Evolutionary conservation across 2,113 vertebrate species (phyloP).

Genomic region (Carlito syrichta): DNA sequence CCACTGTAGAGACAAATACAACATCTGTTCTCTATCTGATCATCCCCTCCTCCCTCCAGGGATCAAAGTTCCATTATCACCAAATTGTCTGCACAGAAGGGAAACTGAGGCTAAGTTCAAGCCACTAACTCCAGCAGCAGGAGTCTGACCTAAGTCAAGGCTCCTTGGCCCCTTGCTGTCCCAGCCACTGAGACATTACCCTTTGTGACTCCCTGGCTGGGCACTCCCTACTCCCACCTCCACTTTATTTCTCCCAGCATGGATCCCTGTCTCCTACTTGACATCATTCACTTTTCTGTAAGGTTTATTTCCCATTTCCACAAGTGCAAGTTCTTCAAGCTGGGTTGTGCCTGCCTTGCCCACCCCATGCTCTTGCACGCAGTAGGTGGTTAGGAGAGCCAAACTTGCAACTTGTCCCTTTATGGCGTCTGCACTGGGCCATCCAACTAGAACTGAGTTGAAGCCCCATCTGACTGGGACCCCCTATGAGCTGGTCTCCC

Average conservation of each 20-base stretch:
- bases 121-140: not conserved
- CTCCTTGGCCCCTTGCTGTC: not conserved
- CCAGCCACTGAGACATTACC: fast-evolving
- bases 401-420: not conserved
- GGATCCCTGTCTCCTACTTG: fast-evolving
- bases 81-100: not conserved
- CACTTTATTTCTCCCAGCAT: not conserved
- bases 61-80: not conserved
- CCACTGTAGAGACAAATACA: not conserved
- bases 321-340: fast-evolving
- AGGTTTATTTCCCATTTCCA: not conserved
- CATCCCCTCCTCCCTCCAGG: not conserved
- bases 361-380: fast-evolving
- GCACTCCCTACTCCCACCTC: fast-evolving
- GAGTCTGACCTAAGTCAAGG: not conserved
- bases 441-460: not conserved
- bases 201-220: fast-evolving
- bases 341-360: not conserved
- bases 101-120: not conserved
- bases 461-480: not conserved
- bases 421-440: not conserved
- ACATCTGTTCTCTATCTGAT: not conserved
- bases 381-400: not conserved
- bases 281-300: fast-evolving
- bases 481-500: not conserved